Base-by-base conservation (phyloP, 2,797 vertebrate species). In the Esox masquinongy region DNA sequence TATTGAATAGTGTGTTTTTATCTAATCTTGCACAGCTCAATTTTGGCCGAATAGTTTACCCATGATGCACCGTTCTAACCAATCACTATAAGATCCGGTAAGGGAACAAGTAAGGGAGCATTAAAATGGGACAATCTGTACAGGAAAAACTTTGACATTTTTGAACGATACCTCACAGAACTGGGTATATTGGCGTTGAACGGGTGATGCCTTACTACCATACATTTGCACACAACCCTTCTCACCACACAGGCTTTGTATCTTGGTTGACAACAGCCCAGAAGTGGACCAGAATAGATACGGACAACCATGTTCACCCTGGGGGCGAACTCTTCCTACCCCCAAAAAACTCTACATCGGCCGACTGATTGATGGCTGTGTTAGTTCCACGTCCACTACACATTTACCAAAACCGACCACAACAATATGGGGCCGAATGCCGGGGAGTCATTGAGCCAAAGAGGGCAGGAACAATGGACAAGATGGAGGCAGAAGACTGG, bases 401-500 rank as follows among this genome's bases (percentile, higher is more conserved):
- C 53, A 31, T 31, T 67, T 43, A 34, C 51, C 12, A 8, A 4
- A 36, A n/a, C 29, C 15, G 12, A 47, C 68, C 77, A 85, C 87
- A 92, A 90, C 87, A 39, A 67, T 67, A 34, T 47, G 43, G 78
- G 78, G 75, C 76, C 80, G 81, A 90, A 91, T 85, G 83, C 82
- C 80, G 69, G 61, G 61, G 73, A 92, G 78, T 78, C 80, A 88
- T 76, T 82, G 86, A 92, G 78, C 82, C 88, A 79, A 67, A 84
- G 86, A 85, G 77, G 68, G 68, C 72, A 56, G n/a, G 39, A 84
- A 90, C 90, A 94, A 93, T 89, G 76, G 69, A 50, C 15, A 24
- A 77, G 72, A 72, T 31, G 63, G 81, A 67, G 79, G 68, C 78
- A 80, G 73, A 89, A 87, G 76, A 82, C 77, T 77, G 78, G 70